phyloP scores from a whole-genome alignment of 2,888 invertebrate genomes.

The Lymantria dispar region DNA sequence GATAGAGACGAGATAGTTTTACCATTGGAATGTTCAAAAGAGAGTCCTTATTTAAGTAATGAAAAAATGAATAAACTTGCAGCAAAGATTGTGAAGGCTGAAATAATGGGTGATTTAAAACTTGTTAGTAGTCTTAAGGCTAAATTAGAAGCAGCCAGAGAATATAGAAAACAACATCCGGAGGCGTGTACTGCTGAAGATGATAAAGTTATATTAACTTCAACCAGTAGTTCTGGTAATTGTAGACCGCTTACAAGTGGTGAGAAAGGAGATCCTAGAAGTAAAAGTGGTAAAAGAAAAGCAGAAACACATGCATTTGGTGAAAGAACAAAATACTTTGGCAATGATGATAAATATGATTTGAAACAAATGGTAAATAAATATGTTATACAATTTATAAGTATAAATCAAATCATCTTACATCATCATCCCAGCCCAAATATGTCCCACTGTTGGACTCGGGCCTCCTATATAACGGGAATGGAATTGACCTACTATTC shows the following conservation, averaged over 20 bases:
- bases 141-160: slow-evolving; percentile 88
- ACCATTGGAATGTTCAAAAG: slow-evolving; percentile 17
- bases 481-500: no score
- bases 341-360: slow-evolving; percentile 94
- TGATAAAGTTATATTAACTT: slow-evolving; percentile 85
- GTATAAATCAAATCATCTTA: no score
- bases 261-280: slow-evolving; percentile 63
- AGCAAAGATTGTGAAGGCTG: slow-evolving; percentile 96
- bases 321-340: slow-evolving; percentile 91
- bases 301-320: slow-evolving; percentile 88
- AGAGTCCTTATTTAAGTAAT: slow-evolving; percentile 82
- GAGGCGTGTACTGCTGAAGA: slow-evolving; percentile 57
- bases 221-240: slow-evolving; percentile 86
- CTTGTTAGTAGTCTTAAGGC: slow-evolving; percentile 87
- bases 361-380: slow-evolving; percentile 89
- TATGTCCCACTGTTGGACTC: no score
- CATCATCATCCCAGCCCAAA: no score
- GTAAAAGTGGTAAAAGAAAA: slow-evolving; percentile 77
- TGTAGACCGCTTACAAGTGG: slow-evolving; percentile 84
- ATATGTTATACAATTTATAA: no score
- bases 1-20: neutral
- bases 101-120: slow-evolving; percentile 92
- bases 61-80: slow-evolving; percentile 95
- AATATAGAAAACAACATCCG: slow-evolving; percentile 70
- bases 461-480: no score